These are phyloP conservation scores for Alsophila aescularia DNA, from an alignment of 2,888 invertebrate genomes.

Conservation along the genomic window DNA sequence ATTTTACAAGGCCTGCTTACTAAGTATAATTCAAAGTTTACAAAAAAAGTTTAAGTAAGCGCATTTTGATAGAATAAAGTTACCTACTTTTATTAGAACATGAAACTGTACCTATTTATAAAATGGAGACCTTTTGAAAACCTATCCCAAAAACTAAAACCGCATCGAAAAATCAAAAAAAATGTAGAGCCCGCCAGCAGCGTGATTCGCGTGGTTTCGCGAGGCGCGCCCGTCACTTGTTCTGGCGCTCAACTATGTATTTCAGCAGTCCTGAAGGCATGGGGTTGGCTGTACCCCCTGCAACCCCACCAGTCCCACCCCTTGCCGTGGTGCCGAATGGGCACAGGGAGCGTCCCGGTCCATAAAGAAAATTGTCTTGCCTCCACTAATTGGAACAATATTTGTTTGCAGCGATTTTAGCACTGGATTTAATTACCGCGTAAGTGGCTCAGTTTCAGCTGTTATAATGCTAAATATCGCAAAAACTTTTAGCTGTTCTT, in stretches of 20 bases:
- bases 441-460: neutral
- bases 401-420: conserved; percentile 61
- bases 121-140: neutral
- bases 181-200: conserved; percentile 9
- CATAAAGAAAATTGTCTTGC: conserved; percentile 81
- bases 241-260: conserved; percentile 47
- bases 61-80: neutral
- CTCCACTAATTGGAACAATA: conserved; percentile 74
- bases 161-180: neutral
- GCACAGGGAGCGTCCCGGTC: conserved; percentile 79
- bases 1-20: neutral
- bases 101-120: too few relatives aligned
- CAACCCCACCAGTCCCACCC: conserved; percentile 67
- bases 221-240: conserved; percentile 43
- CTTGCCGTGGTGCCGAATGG: conserved; percentile 67
- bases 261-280: conserved; percentile 60
- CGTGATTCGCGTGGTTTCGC: conserved; percentile 31
- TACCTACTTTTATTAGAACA: too few relatives aligned
- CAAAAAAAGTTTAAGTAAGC: neutral
- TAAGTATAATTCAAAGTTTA: neutral
- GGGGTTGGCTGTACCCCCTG: conserved; percentile 39
- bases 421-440: conserved; percentile 40
- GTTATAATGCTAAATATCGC: neutral
- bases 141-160: neutral
- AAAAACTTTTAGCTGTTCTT: too few relatives aligned